Evolutionary conservation across 2,888 invertebrate genomes (phyloP), one percentile per base, ranked within the genome.

Genomic region (Hartigia nigra): DNA sequence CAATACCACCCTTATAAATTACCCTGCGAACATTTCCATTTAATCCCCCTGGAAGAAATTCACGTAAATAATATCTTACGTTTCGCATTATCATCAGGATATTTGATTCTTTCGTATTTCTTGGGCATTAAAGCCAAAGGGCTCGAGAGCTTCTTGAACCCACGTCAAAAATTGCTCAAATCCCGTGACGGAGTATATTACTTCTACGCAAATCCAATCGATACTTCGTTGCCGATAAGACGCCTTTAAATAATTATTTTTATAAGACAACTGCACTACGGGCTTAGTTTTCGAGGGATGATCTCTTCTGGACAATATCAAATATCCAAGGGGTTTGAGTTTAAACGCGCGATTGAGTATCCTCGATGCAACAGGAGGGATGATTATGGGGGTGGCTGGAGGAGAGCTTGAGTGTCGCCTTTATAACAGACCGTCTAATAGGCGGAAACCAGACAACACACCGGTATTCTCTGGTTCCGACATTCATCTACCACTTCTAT

Each of bases 371-470:
- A 55, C 39, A 23, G 23, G 23, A 23, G 39, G 39, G 39, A 23
- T 55, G 39, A 55, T 55, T 23, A 55, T 55, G 23, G 39, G 9
- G 23, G 23, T n/a, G n/a, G 39, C 23, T 14, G 39, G 5, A 9
- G 23, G 5, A 14, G 14, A 23, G 39, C 23, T 32, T 14, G 72
- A 34, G 31, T 32, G 72, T 72, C 72, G 72, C 31, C 72, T 32
- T 72, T 72, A 72, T 14, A 31, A 34, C 72, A 14, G 31, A 12
- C 31, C 9, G 31, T 72, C 72, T 72, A 72, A 72, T 72, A 72
- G 14, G 72, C 72, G 72, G 72, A 72, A 72, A 72, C 72, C 72
- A 72, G 31, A 72, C 72, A 72, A 72, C 72, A 39, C 39, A 55
- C 39, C 23, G 23, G 39, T 2, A 55, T 55, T 23, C 23, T 55